Evolutionary conservation across 2,113 vertebrate genomes (phyloP), one percentile per base, ranked within the genome.

Genomic region (Bubo blakistoni): DNA sequence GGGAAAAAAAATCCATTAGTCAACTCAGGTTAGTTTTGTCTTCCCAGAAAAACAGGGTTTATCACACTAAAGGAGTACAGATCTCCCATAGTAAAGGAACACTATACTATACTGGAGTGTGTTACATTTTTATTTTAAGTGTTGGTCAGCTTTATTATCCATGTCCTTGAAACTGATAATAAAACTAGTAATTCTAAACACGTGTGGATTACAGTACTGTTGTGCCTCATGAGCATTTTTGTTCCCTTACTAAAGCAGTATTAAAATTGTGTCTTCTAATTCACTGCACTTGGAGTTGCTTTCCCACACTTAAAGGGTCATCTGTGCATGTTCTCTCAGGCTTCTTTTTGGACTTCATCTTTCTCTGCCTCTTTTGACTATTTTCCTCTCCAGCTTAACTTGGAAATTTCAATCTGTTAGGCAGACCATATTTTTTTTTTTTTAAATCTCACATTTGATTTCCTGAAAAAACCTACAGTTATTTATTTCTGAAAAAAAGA

Each of bases 291-390:
- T 72, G 27, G 24, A 30, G 9, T 11, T 76, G 7, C 10, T 85
- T 32, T 90, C 49, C 52, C 36, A 72, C 11, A 38, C 26, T 49
- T 65, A 58, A 90, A 69, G 8, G 10, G 7, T 42, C 12, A 29
- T 70, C 49, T 67, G 6, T 42, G 34, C 5, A 9, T 40, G 15
- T 32, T 72, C 4, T 49, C 11, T 66, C 0, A 0, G 22, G 5
- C 9, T 51, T 40, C 20, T 81, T 88, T 65, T 77, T 77, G 22
- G 34, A 71, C 49, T 69, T 92, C 1, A 0, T 49, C 24, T 46
- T 79, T 78, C 16, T 36, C 63, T 70, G 11, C 9, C 14, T 73
- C 9, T 79, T 95, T 73, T 72, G 30, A 27, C 3, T 63, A 30
- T 34, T 65, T 63, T 66, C 26, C 6, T 10, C 13, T 58, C 10